Percentiles rank a stretch among this genome's conserved stretches.
Evolutionary conservation across 2,888 invertebrate genomes (phyloP).

Genomic region (Eustalomyia histrio): DNA sequence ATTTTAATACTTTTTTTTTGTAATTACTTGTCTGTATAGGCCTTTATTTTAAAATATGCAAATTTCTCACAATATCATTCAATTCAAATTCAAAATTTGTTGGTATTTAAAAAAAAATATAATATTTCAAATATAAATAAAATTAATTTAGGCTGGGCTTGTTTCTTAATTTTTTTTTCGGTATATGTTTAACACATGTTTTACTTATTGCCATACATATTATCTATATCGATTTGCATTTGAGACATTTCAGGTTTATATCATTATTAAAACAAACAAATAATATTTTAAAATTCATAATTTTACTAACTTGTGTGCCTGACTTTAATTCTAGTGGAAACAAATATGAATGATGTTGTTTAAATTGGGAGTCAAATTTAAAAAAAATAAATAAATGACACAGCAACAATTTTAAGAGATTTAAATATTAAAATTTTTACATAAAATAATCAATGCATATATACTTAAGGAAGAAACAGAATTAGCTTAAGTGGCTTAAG

Average conservation of each 20-base stretch:
- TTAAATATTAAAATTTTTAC: too few relatives aligned
- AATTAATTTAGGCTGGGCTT: slow-evolving; percentile 65
- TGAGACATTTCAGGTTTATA: background rate
- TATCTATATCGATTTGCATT: background rate
- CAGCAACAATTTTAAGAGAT: too few relatives aligned
- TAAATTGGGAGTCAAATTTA: too few relatives aligned
- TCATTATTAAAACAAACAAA: background rate
- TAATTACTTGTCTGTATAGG: background rate
- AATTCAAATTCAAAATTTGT: background rate
- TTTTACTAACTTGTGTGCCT: background rate
- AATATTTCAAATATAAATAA: background rate
- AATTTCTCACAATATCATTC: background rate
- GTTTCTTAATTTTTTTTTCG: slow-evolving; percentile 75
- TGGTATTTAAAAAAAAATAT: background rate
- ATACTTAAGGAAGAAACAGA: too few relatives aligned
- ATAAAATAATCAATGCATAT: too few relatives aligned
- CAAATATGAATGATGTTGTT: too few relatives aligned
- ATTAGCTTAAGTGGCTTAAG: too few relatives aligned
- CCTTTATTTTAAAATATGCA: background rate
- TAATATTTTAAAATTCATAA: background rate
- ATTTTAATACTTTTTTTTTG: too few relatives aligned
- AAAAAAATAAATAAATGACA: too few relatives aligned
- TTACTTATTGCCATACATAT: background rate
- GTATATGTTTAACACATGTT: slow-evolving; percentile 34
- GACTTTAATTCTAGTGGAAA: too few relatives aligned